These are phyloP conservation scores for Tinamus guttatus DNA, from an alignment of 2,113 vertebrate species.

Conservation along the genomic window DNA sequence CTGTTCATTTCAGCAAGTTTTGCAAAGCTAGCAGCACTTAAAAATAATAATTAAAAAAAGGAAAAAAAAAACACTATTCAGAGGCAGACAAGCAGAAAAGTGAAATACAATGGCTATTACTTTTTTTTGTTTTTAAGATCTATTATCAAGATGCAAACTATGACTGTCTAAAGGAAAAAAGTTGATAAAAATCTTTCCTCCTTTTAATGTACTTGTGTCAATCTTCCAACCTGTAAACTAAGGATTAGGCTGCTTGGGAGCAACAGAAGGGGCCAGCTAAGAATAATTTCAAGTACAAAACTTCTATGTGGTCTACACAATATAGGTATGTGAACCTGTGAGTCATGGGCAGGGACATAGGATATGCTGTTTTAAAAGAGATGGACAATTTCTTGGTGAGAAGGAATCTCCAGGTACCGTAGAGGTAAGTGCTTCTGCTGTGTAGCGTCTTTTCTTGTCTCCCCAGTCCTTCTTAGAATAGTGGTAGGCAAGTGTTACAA, in stretches of 20 bases:
- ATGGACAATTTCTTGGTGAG: not conserved
- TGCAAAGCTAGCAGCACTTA: not conserved
- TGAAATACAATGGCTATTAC: constrained; percentile 22
- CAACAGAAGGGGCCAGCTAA: not conserved
- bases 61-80: not conserved
- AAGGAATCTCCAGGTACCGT: not conserved
- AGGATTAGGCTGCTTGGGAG: not conserved
- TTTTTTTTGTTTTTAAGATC: not conserved
- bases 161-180: not conserved
- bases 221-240: not conserved
- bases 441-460: not conserved
- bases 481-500: not conserved
- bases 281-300: not conserved
- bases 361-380: not conserved
- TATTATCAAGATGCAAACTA: not conserved
- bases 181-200: not conserved
- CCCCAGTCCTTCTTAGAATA: not conserved
- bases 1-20: constrained; percentile 43
- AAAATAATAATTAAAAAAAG: not conserved
- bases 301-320: not conserved
- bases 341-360: not conserved
- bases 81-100: not conserved
- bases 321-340: not conserved
- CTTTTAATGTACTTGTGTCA: not conserved
- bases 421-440: not conserved